Evolutionary conservation across 2,888 invertebrate genomes (phyloP).

Genomic region (Polydrusus pterygomalis): DNA sequence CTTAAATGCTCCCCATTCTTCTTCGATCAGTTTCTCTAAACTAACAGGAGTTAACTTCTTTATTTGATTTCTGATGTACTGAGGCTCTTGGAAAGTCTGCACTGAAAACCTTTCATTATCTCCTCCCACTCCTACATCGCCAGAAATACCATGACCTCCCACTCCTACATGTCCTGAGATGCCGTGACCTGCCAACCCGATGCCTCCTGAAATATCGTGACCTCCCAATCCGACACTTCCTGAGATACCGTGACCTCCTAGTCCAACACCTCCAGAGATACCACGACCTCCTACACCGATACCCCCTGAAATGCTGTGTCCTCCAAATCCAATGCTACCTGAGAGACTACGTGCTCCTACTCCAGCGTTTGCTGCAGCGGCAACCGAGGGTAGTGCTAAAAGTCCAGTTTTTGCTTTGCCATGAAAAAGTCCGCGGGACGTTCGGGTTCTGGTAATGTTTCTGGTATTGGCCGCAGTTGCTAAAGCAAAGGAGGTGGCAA

Average conservation of each 20-base stretch:
- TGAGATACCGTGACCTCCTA: conserved; percentile 6
- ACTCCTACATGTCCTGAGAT: conserved; percentile 11
- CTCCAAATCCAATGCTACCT: neutral
- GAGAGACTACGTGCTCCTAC: conserved; percentile 10
- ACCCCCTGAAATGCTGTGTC: conserved; percentile 4
- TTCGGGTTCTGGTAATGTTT: neutral
- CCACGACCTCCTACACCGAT: neutral
- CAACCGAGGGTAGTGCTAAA: conserved; percentile 6
- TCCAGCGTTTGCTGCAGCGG: neutral
- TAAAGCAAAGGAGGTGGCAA: neutral
- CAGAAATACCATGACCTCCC: neutral
- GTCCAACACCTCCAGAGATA: conserved; percentile 1
- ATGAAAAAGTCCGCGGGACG: neutral
- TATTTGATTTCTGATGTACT: conserved; percentile 40
- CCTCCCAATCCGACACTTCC: conserved; percentile 17
- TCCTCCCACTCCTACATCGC: neutral
- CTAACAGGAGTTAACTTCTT: conserved; percentile 46
- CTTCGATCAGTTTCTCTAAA: conserved; percentile 78
- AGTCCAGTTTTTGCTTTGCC: neutral
- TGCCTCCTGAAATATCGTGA: conserved; percentile 2
- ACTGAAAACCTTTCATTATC: conserved; percentile 37
- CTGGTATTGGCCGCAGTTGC: neutral
- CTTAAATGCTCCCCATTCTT: conserved; percentile 88
- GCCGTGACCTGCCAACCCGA: conserved; percentile 35
- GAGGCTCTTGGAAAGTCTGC: conserved; percentile 41